Conservation (phyloP, 2,888 invertebrate species). For the Temnothorax unifasciatus region DNA sequence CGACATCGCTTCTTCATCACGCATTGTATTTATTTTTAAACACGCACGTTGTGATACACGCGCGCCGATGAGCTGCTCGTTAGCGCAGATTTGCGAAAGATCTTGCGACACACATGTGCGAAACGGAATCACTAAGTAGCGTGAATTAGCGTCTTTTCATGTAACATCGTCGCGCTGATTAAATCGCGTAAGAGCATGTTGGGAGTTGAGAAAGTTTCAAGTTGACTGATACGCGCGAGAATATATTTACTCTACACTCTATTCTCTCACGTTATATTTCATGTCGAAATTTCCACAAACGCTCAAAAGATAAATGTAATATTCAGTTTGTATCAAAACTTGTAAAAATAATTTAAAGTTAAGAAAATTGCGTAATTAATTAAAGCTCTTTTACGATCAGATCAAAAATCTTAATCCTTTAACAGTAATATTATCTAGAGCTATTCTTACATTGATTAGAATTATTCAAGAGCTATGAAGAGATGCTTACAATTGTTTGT, state of each 20-base stretch:
- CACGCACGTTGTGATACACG: neutral
- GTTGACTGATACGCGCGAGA: neutral
- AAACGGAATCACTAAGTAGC: constrained; percentile 72
- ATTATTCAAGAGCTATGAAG: constrained; percentile 18
- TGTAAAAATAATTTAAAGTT: constrained; percentile 28
- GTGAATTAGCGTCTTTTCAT: constrained; percentile 59
- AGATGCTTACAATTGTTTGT: constrained; percentile 53
- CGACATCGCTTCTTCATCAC: constrained; percentile 1
- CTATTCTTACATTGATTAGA: constrained; percentile 29
- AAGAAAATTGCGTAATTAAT: neutral
- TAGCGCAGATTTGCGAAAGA: constrained; percentile 63
- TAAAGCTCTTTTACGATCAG: neutral
- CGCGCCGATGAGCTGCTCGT: constrained; percentile 36
- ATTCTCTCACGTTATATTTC: neutral
- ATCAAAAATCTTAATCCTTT: neutral
- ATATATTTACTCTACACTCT: constrained; percentile 8
- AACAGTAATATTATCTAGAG: constrained; percentile 14
- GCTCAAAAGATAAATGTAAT: neutral
- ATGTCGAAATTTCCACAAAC: neutral
- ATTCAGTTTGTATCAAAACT: neutral
- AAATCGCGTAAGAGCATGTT: constrained; percentile 66
- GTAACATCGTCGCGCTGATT: constrained; percentile 73
- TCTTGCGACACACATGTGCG: constrained; percentile 42
- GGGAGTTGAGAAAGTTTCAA: constrained; percentile 28
- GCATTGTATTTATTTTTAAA: constrained; percentile 38